These are phyloP conservation scores for Origma solitaria DNA, from an alignment of 2,113 vertebrate genomes.

Conservation along the genomic window DNA sequence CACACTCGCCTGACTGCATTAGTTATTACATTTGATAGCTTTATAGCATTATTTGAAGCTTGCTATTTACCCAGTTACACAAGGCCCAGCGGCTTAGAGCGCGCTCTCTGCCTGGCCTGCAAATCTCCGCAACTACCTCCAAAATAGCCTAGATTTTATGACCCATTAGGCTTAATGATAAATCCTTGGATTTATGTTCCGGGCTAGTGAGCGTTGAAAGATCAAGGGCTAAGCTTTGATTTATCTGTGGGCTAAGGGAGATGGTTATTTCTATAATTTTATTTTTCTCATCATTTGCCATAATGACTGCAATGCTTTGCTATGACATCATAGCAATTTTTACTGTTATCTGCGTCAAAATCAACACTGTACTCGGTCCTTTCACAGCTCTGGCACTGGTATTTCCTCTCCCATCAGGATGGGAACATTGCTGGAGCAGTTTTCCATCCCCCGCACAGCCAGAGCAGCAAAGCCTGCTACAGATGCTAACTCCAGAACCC, in stretches of 20 bases:
- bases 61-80: slow-evolving; percentile 60
- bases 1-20: neutral
- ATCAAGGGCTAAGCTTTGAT: slow-evolving; percentile 27
- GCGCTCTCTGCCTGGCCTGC: neutral
- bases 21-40: slow-evolving; percentile 50
- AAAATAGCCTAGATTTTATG: slow-evolving; percentile 55
- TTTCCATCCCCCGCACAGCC: neutral
- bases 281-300: neutral
- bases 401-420: neutral
- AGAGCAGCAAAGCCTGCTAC: neutral
- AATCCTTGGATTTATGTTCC: slow-evolving; percentile 28
- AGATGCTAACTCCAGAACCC: neutral
- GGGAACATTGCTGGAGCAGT: neutral
- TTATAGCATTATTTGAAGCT: slow-evolving; percentile 58
- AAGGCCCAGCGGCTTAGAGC: neutral
- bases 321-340: neutral
- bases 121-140: slow-evolving; percentile 41
- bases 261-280: neutral
- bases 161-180: slow-evolving; percentile 48
- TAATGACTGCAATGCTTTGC: neutral
- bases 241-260: neutral
- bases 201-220: neutral
- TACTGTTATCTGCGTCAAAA: neutral
- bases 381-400: neutral
- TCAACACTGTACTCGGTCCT: neutral